phyloP scores from a whole-genome alignment of 2,113 vertebrate genomes.

The Colaptes auratus region DNA sequence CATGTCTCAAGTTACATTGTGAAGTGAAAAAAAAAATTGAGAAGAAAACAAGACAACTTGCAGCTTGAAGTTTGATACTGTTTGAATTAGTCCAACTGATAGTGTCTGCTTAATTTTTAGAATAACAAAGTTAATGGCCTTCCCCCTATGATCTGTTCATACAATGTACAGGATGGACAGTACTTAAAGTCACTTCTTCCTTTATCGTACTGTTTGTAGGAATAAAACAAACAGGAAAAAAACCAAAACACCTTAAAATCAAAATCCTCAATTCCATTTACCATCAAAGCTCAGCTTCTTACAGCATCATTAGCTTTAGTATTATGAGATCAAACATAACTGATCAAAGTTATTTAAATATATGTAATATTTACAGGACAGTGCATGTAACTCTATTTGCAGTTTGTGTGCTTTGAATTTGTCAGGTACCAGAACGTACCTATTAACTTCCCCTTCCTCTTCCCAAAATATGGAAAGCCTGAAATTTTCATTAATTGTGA shows the following conservation, averaged over 20 bases:
- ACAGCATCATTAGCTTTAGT: neutral
- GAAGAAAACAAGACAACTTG: neutral
- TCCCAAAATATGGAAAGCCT: neutral
- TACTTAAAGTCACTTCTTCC: neutral
- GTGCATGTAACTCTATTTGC: neutral
- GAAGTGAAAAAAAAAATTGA: neutral
- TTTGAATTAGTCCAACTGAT: neutral
- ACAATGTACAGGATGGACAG: neutral
- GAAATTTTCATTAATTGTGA: neutral
- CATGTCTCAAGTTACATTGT: neutral
- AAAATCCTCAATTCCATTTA: neutral
- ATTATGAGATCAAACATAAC: neutral
- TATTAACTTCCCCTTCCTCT: neutral
- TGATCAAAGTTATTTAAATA: neutral
- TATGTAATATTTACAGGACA: neutral
- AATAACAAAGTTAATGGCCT: neutral
- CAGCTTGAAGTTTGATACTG: neutral
- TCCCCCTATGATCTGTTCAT: neutral
- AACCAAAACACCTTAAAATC: too few relatives aligned
- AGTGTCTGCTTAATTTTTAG: neutral
- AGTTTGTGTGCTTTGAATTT: neutral
- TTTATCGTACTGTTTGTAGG: neutral
- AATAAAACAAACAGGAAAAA: neutral
- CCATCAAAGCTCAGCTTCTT: neutral
- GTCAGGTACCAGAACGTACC: neutral